Evolutionary conservation across 2,888 invertebrate genomes (phyloP), one percentile per base, ranked within the genome.

Genomic region (Lasioglossum lativentre): DNA sequence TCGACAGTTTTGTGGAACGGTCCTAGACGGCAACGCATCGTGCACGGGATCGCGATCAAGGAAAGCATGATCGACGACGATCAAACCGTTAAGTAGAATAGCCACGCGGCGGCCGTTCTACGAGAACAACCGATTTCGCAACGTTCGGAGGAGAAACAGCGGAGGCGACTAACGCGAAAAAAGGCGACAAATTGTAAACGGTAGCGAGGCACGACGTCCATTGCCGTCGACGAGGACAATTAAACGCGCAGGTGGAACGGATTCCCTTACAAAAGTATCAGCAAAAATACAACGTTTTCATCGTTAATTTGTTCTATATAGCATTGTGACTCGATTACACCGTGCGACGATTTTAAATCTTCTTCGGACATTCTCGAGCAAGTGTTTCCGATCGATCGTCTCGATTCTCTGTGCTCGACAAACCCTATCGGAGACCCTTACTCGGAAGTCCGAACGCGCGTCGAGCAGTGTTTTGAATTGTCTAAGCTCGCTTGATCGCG

Each of bases 221-320:
- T 68, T 45, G 45, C 27, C 68, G 45, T 52, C 27, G n/a, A 42
- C 56, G 23, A 79, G 34, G 59, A 42, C 63, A 38, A 16, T 30
- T 34, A 71, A 42, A 74, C 56, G 74, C 56, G 75, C 45, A 70
- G 66, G 52, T 45, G 74, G 75, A 85, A 85, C 81, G 56, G 59
- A 70, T 78, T 75, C 68, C 63, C 78, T 86, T 89, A 85, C 66
- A 90, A 90, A 90, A 90, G 87, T 91, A 90, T 86, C 83, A 83
- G 88, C 81, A 87, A 91, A 90, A 88, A 91, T 88, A 88, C 84
- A 82, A 82, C 38, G 68, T 87, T 84, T 72, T 86, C 47, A 59
- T 80, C 78, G 81, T 85, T 78, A 86, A 83, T 88, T 82, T 88
- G 81, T 83, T 72, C 80, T 85, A 68, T 85, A 68, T 71, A 75